Evolutionary conservation across 1,140 invertebrate genomes (phyloP).

Genomic region (Heliconius himera): DNA sequence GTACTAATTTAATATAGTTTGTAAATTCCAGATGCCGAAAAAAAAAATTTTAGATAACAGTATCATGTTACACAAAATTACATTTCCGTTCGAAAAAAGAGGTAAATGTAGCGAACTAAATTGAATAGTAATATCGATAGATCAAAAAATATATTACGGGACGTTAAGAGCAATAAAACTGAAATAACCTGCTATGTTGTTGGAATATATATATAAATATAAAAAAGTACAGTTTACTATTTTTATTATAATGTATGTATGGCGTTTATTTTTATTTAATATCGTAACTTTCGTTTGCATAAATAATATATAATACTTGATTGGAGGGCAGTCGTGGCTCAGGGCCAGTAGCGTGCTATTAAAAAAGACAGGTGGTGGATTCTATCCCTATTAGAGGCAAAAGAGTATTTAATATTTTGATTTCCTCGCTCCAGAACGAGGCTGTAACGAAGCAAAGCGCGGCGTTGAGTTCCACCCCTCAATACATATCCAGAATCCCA

Average conservation of each 20-base stretch:
- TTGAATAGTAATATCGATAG: conserved; percentile 11
- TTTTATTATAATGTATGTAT: neutral
- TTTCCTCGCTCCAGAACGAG: too few relatives aligned
- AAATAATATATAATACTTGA: too few relatives aligned
- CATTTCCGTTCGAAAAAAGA: neutral
- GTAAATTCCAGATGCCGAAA: too few relatives aligned
- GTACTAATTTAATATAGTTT: too few relatives aligned
- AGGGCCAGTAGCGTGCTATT: too few relatives aligned
- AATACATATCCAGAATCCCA: too few relatives aligned
- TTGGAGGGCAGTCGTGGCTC: too few relatives aligned
- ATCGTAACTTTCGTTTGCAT: neutral
- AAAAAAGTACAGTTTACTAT: neutral
- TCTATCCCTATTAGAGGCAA: too few relatives aligned
- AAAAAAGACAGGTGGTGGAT: too few relatives aligned
- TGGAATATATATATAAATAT: neutral
- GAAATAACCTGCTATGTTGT: neutral
- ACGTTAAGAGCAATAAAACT: neutral
- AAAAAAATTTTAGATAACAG: neutral
- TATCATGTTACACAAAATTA: neutral
- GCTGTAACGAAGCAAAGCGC: too few relatives aligned
- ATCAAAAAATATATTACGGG: conserved; percentile 9
- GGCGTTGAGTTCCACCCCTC: too few relatives aligned
- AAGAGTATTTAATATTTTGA: too few relatives aligned
- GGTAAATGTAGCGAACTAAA: conserved; percentile 12
- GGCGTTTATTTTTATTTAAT: neutral